phyloP scores from a whole-genome alignment of 2,888 invertebrate species.

The Melolontha melolontha region DNA sequence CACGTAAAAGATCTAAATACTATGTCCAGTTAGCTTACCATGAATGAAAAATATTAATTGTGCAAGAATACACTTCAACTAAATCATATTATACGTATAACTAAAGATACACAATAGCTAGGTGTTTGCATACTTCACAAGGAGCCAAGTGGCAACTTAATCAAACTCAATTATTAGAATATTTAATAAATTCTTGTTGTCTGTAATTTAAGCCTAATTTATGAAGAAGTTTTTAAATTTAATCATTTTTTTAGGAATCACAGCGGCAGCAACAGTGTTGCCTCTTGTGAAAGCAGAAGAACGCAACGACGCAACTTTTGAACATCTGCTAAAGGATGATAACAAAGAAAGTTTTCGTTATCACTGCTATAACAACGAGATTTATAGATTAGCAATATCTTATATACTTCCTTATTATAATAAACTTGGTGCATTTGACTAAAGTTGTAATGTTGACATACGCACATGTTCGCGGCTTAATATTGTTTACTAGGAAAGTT shows the following conservation, averaged over 20 bases:
- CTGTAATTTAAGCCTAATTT: too few relatives aligned
- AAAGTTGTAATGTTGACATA: neutral
- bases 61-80: too few relatives aligned
- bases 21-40: too few relatives aligned
- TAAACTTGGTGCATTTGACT: slow-evolving; percentile 54
- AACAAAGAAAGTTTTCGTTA: slow-evolving; percentile 56
- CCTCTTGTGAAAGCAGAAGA: slow-evolving; percentile 57
- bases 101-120: too few relatives aligned
- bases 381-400: slow-evolving; percentile 56
- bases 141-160: too few relatives aligned
- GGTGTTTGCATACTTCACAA: too few relatives aligned
- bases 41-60: too few relatives aligned
- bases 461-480: neutral
- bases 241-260: slow-evolving; percentile 55
- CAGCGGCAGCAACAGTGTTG: slow-evolving; percentile 57
- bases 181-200: too few relatives aligned
- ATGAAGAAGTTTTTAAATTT: too few relatives aligned
- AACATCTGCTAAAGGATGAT: slow-evolving; percentile 55
- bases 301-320: slow-evolving; percentile 58
- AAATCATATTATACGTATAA: too few relatives aligned
- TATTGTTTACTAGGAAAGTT: neutral
- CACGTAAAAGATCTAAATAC: too few relatives aligned
- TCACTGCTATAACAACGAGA: slow-evolving; percentile 58
- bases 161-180: too few relatives aligned
- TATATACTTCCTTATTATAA: slow-evolving; percentile 58